These are phyloP conservation scores for Ernsta delagoae DNA, from an alignment of 2,888 invertebrate species.

Conservation along the genomic window DNA sequence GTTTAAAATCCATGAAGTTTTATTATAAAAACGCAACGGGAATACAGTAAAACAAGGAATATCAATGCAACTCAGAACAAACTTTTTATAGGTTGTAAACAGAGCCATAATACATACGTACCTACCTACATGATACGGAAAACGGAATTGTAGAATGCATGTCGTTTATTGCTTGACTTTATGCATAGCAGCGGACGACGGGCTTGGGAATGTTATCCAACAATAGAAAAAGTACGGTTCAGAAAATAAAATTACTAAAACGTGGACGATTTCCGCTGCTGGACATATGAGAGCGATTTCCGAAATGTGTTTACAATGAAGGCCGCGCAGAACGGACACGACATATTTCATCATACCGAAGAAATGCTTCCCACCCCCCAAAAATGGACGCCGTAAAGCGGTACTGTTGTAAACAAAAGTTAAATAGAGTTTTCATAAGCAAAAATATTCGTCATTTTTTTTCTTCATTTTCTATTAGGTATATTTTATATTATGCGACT, in stretches of 20 bases:
- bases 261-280: slow-evolving; percentile 65
- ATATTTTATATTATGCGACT: no score
- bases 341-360: slow-evolving; percentile 80
- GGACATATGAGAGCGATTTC: slow-evolving; percentile 69
- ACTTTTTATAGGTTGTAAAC: no score
- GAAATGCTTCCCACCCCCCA: slow-evolving; percentile 69
- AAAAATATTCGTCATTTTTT: no score
- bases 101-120: no score
- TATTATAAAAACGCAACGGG: no score
- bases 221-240: slow-evolving; percentile 58
- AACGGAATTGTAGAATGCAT: slow-evolving; percentile 7
- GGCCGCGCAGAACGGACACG: slow-evolving; percentile 61
- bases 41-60: no score
- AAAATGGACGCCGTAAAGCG: slow-evolving; percentile 65
- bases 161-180: slow-evolving; percentile 10
- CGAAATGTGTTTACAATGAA: slow-evolving; percentile 83
- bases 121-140: no score
- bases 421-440: no score
- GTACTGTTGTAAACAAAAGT: slow-evolving; percentile 51
- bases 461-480: no score
- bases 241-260: slow-evolving; percentile 67
- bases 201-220: slow-evolving; percentile 41
- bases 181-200: slow-evolving; percentile 18
- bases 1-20: no score
- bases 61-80: no score